These are phyloP conservation scores for Esox masquinongy DNA, from an alignment of 2,797 vertebrate species.

Conservation along the genomic window DNA sequence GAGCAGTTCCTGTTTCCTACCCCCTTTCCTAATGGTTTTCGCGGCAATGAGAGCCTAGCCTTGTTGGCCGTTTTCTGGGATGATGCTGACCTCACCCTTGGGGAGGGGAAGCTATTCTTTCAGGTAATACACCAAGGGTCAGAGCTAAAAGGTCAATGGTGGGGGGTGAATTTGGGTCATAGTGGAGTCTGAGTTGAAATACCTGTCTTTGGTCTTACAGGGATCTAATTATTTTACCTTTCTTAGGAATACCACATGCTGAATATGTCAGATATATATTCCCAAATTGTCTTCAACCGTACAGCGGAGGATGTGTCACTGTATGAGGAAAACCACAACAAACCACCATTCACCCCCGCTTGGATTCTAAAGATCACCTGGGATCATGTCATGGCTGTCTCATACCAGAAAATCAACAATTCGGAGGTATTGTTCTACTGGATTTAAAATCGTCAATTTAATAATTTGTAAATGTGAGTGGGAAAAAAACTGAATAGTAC, in stretches of 20 bases:
- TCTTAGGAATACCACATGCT: constrained; percentile 67
- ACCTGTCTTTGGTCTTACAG: not conserved
- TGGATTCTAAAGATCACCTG: constrained; percentile 86
- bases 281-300: constrained; percentile 77
- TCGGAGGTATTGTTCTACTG: constrained; percentile 68
- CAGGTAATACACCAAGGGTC: constrained; percentile 62
- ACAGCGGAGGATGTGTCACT: constrained; percentile 72
- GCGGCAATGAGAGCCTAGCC: constrained; percentile 60
- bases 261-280: constrained; percentile 72
- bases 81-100: constrained; percentile 77
- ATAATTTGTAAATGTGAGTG: too few species aligned
- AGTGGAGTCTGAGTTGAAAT: not conserved
- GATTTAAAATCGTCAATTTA: not conserved
- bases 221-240: constrained; percentile 2
- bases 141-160: not conserved
- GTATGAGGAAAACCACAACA: constrained; percentile 62
- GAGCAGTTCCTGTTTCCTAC: constrained; percentile 75
- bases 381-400: constrained; percentile 75
- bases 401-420: constrained; percentile 72
- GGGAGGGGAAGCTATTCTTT: constrained; percentile 74
- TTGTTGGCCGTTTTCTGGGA: constrained; percentile 84
- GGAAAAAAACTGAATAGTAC: too few species aligned
- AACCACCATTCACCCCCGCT: constrained; percentile 64
- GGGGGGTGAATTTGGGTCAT: not conserved
- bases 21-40: constrained; percentile 71